Conservation (phyloP, 2,113 vertebrate species). For the Lepus europaeus region DNA sequence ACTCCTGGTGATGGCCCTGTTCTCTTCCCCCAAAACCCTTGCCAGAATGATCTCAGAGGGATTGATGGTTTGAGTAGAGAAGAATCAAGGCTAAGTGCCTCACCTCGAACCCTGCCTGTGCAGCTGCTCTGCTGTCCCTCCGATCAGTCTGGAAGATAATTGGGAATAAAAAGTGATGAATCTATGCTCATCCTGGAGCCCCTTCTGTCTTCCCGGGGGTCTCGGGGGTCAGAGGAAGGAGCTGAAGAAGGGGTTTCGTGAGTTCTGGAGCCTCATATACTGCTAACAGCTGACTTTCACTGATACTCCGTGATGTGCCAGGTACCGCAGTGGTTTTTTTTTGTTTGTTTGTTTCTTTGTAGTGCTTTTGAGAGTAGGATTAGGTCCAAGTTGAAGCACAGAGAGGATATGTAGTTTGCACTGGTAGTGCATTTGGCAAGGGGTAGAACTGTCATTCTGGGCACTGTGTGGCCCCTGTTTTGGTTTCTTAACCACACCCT, state of each 20-base stretch:
- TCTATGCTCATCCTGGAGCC: background rate
- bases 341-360: slow-evolving; percentile 48
- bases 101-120: background rate
- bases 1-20: background rate
- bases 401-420: background rate
- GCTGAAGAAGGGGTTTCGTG: background rate
- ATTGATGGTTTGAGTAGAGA: background rate
- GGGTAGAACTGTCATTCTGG: background rate
- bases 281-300: background rate
- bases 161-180: background rate
- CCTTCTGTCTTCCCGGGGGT: background rate
- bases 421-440: background rate
- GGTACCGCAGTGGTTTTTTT: slow-evolving; percentile 36
- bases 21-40: background rate
- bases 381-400: background rate
- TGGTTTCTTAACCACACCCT: background rate
- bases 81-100: background rate
- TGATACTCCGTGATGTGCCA: background rate
- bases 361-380: background rate
- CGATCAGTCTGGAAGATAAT: background rate
- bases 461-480: background rate
- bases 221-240: background rate
- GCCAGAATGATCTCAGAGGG: background rate
- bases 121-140: background rate
- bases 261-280: background rate